Base-by-base conservation (phyloP, 2,113 vertebrate genomes). In the Galeopterus variegatus region DNA sequence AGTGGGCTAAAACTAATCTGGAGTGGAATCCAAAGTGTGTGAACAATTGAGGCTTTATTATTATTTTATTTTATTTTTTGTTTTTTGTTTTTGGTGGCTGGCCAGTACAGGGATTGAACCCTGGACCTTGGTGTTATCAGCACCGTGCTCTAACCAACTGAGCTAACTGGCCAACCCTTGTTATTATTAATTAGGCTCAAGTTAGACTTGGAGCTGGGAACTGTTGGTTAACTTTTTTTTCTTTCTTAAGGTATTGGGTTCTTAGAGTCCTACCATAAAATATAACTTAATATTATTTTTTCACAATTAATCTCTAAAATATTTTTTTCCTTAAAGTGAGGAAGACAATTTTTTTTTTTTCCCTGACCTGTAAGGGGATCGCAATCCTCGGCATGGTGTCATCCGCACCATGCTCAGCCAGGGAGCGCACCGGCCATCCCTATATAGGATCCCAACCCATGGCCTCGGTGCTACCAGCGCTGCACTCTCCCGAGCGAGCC, bases 101-200 rank as follows among this genome's bases (percentile, higher is more conserved):
- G 41, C 41, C 41, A 41, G 41, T 41, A 41, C 41, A 41, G 41
- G 41, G 41, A 41, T 41, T 41, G 41, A 41, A 41, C 41, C 41
- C 41, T 41, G 41, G 41, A 41, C 41, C 41, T 41, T 41, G 41
- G 41, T 41, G 41, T 41, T 41, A 41, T 41, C 41, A 41, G 41
- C 41, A 41, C 41, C 41, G 4, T 41, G 41, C 41, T 41, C 41
- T 41, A 41, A 41, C 41, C 41, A 41, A 41, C 41, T 41, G 41
- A 41, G 41, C 41, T 41, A 41, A 41, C 41, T 41, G 41, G 41
- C 41, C 41, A 41, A 41, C 4, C 41, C 41, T 41, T 88, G 56
- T 65, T 92, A 6, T 72, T 86, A 67, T n/a, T 94, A 50, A 82
- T 92, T 92, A 95, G 36, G 6, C 88, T 94, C 54, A 97, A 64